Base-by-base conservation (phyloP, 64 coral and sea anemone genomes). In the Trachythela sp. region DNA sequence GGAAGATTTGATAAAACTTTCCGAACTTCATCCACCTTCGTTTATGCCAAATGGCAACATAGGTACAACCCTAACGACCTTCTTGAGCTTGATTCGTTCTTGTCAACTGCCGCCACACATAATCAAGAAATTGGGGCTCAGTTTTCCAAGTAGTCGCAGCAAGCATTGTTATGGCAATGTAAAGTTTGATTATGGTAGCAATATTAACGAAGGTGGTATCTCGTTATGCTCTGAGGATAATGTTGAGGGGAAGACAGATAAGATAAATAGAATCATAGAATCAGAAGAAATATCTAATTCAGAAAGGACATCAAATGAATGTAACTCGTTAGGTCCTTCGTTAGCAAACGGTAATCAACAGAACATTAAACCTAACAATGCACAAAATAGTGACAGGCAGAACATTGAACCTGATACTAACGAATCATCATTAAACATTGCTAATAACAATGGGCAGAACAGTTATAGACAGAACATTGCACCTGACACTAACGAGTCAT, bases 21-120 rank as follows among this genome's bases (percentile, higher is more conserved):
- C 75, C 8, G 75, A 80, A 37, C 34, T 80, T 39, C 75, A 37
- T 36, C 75, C 75, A 11, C 75, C 75, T 11, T 80, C 75, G 11
- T 80, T 80, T 37, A 80, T 80, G 75, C 75, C 75, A 35, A 80
- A 80, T 80, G 75, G 75, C 32, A 80, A 80, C 20, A 37, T 80
- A 11, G 75, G 75, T 15, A 80, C 75, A 6, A 80, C 2, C 20
- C 20, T 80, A 34, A 36, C 20, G 8, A 80, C 31, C 2, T 80
- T 80, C 17, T 34, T 80, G 75, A 80, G 17, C 20, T 39, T 80
- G 32, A 80, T 80, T 22, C 32, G 75, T 17, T 37, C 75, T 1
- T 80, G 75, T 36, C 75, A 80, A 80, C 34, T 80, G 26, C 75
- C 75, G 33, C 15, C 75, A 9, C 75, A 80, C 31, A 30, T 80